Evolutionary conservation across 2,888 invertebrate species (phyloP).

Genomic region (Pharmacophagus antenor): DNA sequence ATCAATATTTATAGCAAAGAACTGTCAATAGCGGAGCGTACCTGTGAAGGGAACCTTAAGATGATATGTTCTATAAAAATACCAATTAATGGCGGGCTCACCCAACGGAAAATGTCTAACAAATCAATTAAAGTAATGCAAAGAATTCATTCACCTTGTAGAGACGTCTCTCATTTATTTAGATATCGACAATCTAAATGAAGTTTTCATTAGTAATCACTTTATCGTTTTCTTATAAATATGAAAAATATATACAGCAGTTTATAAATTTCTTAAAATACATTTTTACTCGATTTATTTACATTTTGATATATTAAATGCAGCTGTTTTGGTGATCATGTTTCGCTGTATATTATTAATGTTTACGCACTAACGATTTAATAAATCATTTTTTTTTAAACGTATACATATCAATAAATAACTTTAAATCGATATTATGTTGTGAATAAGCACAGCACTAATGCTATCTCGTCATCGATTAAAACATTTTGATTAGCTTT

Average conservation of each 20-base stretch:
- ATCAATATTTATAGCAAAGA: conserved; percentile 9
- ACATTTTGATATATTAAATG: too few species aligned
- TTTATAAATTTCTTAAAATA: too few species aligned
- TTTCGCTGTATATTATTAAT: too few species aligned
- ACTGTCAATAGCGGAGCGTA: conserved; percentile 4
- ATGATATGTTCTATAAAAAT: conserved; percentile 38
- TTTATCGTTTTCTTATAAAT: too few species aligned
- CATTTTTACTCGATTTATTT: too few species aligned
- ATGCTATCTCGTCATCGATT: conserved; percentile 77
- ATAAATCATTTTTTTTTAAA: too few species aligned
- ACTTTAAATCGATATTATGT: conserved; percentile 41
- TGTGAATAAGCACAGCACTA: conserved; percentile 56
- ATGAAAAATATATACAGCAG: too few species aligned
- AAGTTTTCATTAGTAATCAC: too few species aligned
- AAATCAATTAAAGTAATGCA: conserved; percentile 77
- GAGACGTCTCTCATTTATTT: conserved; percentile 41
- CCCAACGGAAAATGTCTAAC: conserved; percentile 72
- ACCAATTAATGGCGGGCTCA: conserved; percentile 72
- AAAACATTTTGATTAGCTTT: conserved; percentile 81
- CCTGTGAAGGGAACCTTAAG: conserved; percentile 41
- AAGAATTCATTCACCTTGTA: conserved; percentile 75
- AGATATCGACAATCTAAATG: neutral
- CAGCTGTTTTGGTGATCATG: too few species aligned
- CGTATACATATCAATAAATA: neutral
- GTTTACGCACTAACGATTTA: too few species aligned